Percentiles rank a stretch among this genome's conserved stretches.
Conservation (phyloP, 2,113 vertebrate species). For the Harpagus bidentatus region DNA sequence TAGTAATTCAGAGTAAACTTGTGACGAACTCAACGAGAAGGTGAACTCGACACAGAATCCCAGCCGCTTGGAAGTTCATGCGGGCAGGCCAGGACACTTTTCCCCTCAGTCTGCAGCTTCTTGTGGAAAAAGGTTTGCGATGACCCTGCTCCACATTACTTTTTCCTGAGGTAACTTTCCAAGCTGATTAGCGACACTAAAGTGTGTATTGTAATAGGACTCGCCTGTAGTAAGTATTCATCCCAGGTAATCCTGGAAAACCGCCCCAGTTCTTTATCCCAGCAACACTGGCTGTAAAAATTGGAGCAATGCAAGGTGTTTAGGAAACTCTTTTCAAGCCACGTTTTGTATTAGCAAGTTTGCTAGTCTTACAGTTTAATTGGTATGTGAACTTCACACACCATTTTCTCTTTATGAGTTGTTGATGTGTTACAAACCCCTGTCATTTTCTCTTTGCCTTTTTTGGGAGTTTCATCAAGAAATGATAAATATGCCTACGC, state of each 20-base stretch:
- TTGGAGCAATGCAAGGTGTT: background rate
- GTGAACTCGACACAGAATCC: background rate
- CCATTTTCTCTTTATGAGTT: background rate
- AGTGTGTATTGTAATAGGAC: background rate
- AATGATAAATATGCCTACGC: background rate
- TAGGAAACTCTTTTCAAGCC: background rate
- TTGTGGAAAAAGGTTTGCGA: background rate
- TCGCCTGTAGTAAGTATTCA: background rate
- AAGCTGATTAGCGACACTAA: background rate
- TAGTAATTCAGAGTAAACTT: background rate
- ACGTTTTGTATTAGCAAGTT: background rate
- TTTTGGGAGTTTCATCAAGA: background rate
- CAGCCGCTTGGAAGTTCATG: background rate
- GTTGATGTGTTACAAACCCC: background rate
- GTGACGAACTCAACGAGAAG: background rate
- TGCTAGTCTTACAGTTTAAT: background rate
- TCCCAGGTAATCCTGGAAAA: background rate
- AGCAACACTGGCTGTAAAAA: background rate
- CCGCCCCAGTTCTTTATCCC: background rate
- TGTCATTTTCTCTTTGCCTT: background rate
- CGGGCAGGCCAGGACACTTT: background rate
- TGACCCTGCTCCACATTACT: background rate
- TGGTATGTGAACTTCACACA: background rate
- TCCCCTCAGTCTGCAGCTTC: background rate
- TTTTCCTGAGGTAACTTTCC: background rate